Evolutionary conservation across 2,113 vertebrate species (phyloP).

Genomic region (pig (Sus scrofa)): T2T-Sscrofa CM000817.6:112093001-112093500

Average conservation of each 20-base stretch:
- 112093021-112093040: neutral
- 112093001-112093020: neutral
- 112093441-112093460: neutral
- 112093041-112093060: neutral
- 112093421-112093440: neutral
- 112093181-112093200: neutral
- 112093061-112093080: neutral
- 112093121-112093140: neutral
- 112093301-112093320: neutral
- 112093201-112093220: neutral
- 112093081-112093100: neutral
- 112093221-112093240: neutral
- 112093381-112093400: neutral
- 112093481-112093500: neutral
- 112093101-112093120: neutral
- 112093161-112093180: neutral
- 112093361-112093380: neutral
- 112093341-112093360: neutral
- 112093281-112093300: neutral
- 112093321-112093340: neutral
- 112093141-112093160: conserved; percentile 33
- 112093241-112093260: neutral
- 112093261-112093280: neutral
- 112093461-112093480: neutral
- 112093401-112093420: neutral